phyloP scores from a whole-genome alignment of 2,797 vertebrate genomes.

The Pseudochromis fuscus region DNA sequence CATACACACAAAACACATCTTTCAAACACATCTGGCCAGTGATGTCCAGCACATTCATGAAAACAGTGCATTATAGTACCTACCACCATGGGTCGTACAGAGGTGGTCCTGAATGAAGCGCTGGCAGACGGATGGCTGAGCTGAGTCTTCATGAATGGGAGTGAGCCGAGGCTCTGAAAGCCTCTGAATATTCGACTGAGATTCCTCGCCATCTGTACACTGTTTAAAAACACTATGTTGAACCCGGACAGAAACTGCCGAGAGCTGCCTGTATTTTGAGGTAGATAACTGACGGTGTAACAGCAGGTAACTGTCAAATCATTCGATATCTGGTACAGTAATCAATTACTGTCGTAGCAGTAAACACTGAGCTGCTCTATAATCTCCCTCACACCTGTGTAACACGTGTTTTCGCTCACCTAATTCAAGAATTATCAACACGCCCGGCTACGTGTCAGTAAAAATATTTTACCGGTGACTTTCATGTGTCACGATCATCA shows the following conservation, averaged over 20 bases:
- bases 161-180: conserved; percentile 14
- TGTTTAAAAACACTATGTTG: not conserved
- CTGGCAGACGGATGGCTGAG: not conserved
- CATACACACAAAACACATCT: not conserved
- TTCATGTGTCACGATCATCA: conserved; percentile 44
- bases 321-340: not conserved
- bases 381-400: not conserved
- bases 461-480: conserved; percentile 44
- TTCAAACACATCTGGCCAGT: not conserved
- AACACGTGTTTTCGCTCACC: not conserved
- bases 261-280: not conserved
- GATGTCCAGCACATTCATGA: conserved; percentile 5
- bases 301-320: not conserved
- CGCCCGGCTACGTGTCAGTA: too few species aligned
- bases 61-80: conserved; percentile 17
- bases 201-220: conserved; percentile 44
- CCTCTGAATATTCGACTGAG: conserved; percentile 45
- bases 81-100: conserved; percentile 71
- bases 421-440: not conserved
- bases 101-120: conserved; percentile 7
- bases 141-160: conserved; percentile 2
- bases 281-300: not conserved
- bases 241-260: too few species aligned
- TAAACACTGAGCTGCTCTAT: not conserved
- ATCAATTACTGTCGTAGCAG: not conserved